Percentiles rank a stretch among this genome's conserved stretches.
Conservation (phyloP, 2,113 vertebrate genomes). For the Oceanodroma tethys region DNA sequence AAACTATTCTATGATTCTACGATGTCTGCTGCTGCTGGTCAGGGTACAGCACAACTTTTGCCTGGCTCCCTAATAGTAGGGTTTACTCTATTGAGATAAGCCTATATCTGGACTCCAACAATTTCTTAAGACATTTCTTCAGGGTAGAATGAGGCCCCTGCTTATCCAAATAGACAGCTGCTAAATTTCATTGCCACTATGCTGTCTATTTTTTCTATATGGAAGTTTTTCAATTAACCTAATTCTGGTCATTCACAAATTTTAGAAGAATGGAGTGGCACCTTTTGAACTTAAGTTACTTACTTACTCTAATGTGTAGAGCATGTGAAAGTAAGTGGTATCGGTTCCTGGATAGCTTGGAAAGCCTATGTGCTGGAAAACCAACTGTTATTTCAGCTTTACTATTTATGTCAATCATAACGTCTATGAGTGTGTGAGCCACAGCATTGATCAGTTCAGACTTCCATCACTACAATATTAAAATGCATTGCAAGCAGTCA, state of each 20-base stretch:
- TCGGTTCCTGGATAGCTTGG: background rate
- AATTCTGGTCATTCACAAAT: background rate
- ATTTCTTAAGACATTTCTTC: background rate
- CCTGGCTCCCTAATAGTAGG: fast-evolving
- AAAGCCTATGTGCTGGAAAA: background rate
- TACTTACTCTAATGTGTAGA: background rate
- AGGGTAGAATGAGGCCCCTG: background rate
- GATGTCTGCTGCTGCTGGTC: background rate
- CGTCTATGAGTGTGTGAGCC: fast-evolving
- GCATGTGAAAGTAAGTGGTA: background rate
- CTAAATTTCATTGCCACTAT: background rate
- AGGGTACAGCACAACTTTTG: background rate
- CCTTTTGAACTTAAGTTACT: background rate
- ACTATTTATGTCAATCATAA: background rate
- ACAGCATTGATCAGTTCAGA: background rate
- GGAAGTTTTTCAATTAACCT: background rate
- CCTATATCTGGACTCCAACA: background rate
- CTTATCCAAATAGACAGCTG: background rate
- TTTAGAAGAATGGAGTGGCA: background rate
- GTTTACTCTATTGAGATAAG: background rate
- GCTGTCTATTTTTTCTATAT: background rate
- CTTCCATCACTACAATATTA: background rate
- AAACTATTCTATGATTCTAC: too few relatives aligned
- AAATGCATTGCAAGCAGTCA: background rate
- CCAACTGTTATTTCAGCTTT: background rate